Base-by-base conservation (phyloP, 2,113 vertebrate genomes). In the Chlamydotis undulata region DNA sequence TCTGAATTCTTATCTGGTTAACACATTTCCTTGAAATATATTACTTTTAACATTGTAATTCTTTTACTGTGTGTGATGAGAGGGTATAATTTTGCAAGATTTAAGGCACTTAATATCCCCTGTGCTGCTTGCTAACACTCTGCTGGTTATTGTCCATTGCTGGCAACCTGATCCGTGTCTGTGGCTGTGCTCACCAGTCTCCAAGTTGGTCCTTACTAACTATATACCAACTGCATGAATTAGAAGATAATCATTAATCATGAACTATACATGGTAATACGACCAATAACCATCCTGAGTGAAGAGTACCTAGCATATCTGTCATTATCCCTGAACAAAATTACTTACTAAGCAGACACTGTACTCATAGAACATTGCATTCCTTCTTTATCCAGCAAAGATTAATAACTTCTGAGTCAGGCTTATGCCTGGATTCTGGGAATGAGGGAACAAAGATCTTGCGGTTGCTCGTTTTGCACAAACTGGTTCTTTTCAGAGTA, bases 321-420 rank as follows among this genome's bases (percentile, higher is more conserved):
- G 45, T 50, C 25, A 59, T 74, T 26, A 57, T 49, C 71, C 69
- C 35, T 35, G 24, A 56, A 25, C 12, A 74, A 78, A 94, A 83
- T 10, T 9, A 56, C 79, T 83, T 88, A 83, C 56, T 90, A 63
- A 93, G 68, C 88, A 93, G 37, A 49, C 25, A 16, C 37, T 1
- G 3, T 6, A 9, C 14, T 50, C 75, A 59, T 41, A 71, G 76
- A 82, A 55, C 35, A 25, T 4, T 25, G 31, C 73, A 92, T 89
- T 92, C 73, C 61, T 80, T 14, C 79, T 75, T 59, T 24, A 93
- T 55, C 61, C 83, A 63, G 49, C 64, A 28, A 35, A 89, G 83
- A 75, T 83, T 23, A 90, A 7, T 57, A 52, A 26, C 61, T 90
- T 75, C 86, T 87, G 94, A 93, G 69, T 94, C 80, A 95, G 68